Evolutionary conservation across 2,113 vertebrate species (phyloP).

Genomic region (Miniopterus natalensis): DNA sequence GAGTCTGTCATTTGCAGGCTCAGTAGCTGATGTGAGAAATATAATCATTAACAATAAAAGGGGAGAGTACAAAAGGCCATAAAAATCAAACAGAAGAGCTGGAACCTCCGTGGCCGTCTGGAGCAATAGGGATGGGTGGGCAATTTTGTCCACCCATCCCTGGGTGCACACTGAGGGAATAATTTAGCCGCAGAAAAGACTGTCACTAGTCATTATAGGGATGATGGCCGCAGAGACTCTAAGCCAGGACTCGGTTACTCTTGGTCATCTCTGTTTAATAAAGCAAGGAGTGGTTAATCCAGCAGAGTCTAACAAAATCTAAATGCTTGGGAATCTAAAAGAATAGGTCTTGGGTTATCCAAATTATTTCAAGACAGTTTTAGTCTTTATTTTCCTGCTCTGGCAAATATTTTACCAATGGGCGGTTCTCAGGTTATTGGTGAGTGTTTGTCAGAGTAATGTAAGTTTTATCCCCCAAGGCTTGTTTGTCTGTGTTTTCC

Average conservation of each 20-base stretch:
- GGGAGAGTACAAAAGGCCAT: not conserved
- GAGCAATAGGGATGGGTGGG: not conserved
- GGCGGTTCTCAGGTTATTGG: not conserved
- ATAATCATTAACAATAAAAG: not conserved
- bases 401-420: not conserved
- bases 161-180: not conserved
- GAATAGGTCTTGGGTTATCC: not conserved
- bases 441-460: not conserved
- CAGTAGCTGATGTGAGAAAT: slow-evolving; percentile 28
- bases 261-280: not conserved
- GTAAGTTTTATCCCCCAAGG: not conserved
- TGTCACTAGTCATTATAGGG: not conserved
- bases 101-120: not conserved
- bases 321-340: not conserved
- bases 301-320: not conserved
- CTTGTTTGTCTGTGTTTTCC: not conserved
- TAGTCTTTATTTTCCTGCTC: not conserved
- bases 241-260: not conserved
- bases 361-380: not conserved
- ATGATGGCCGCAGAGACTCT: not conserved
- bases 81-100: not conserved
- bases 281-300: not conserved
- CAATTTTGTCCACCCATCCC: not conserved
- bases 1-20: not conserved
- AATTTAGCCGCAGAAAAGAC: not conserved